Evolutionary conservation across 2,797 vertebrate species (phyloP).

Genomic region (Leuciscus waleckii): DNA sequence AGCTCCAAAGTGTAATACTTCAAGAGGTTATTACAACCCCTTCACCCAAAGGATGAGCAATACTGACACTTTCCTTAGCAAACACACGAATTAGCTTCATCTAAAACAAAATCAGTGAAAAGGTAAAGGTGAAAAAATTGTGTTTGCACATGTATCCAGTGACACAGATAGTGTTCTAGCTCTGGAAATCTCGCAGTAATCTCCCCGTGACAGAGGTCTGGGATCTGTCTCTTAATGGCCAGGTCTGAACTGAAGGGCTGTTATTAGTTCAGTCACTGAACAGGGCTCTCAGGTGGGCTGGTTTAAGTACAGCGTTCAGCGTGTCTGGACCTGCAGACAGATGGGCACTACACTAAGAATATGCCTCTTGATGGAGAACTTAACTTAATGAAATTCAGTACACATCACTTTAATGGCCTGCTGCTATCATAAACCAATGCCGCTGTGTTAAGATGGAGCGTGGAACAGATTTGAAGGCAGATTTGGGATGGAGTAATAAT

Average conservation of each 20-base stretch:
- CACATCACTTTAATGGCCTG: slow-evolving; percentile 36
- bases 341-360: slow-evolving; percentile 43
- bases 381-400: slow-evolving; percentile 49
- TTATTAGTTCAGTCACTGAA: slow-evolving; percentile 23
- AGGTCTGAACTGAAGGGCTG: slow-evolving; percentile 17
- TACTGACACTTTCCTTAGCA: not conserved
- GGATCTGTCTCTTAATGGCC: slow-evolving; percentile 41
- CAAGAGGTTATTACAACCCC: not conserved
- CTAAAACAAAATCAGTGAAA: not conserved
- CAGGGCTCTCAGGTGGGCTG: slow-evolving; percentile 27
- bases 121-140: not conserved
- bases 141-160: not conserved
- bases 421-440: slow-evolving; percentile 32
- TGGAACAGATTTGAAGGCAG: slow-evolving; percentile 21
- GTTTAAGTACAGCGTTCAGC: slow-evolving; percentile 16
- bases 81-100: not conserved
- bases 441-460: slow-evolving; percentile 18
- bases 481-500: slow-evolving; percentile 3
- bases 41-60: not conserved
- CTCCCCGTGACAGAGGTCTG: not conserved
- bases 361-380: slow-evolving; percentile 44
- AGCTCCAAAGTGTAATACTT: not conserved
- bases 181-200: not conserved
- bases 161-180: not conserved
- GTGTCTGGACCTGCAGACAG: slow-evolving; percentile 39